These are phyloP conservation scores for Nymphicus hollandicus DNA, from an alignment of 2,113 vertebrate genomes.

Conservation along the genomic window DNA sequence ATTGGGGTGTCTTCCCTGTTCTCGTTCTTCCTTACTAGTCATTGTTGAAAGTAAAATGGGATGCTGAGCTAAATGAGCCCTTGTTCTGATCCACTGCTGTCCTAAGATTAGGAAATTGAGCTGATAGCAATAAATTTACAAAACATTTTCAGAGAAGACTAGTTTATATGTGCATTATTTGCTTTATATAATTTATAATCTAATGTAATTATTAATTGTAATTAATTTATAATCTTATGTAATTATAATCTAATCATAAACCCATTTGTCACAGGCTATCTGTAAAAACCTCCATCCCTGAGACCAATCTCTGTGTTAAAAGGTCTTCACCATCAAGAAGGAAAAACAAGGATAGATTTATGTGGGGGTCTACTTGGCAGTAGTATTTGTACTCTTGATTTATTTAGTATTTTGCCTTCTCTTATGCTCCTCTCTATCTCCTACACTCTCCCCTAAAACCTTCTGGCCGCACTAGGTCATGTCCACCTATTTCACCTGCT, in stretches of 20 bases:
- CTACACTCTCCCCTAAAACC: background rate
- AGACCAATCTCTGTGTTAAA: background rate
- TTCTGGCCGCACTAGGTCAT: background rate
- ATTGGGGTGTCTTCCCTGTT: background rate
- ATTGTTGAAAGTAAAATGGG: background rate
- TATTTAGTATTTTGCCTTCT: background rate
- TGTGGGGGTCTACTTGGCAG: background rate
- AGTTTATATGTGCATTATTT: background rate
- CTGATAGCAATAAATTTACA: background rate
- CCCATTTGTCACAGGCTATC: accelerated
- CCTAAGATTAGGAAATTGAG: background rate
- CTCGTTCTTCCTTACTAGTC: background rate
- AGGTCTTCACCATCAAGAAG: background rate
- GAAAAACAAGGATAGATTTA: background rate
- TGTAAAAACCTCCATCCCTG: background rate
- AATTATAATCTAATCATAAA: background rate
- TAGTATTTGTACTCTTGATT: background rate
- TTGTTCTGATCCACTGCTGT: background rate
- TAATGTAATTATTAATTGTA: background rate
- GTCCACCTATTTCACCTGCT: background rate
- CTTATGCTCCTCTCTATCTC: background rate
- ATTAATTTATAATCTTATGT: background rate
- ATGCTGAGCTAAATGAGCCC: background rate
- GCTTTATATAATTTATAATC: background rate
- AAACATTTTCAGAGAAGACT: background rate